Base-by-base conservation (phyloP, 2,888 invertebrate species). In the Leptopilina syphax region DNA sequence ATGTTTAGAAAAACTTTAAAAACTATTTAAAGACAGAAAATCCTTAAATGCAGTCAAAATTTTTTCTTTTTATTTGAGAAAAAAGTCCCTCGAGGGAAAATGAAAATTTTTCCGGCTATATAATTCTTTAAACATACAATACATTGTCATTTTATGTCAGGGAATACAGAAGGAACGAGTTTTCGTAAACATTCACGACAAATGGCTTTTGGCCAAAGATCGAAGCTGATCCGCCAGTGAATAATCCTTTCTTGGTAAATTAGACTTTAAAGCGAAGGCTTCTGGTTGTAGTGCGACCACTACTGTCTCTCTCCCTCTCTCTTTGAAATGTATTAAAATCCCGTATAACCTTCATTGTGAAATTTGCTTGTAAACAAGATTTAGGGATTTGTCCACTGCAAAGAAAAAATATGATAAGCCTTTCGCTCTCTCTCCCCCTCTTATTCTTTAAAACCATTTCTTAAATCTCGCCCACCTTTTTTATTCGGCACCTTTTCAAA, bases 281-380 rank as follows among this genome's bases (percentile, higher is more conserved):
- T 87, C 86, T 83, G 86, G 84, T 79, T 83, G 84, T 50, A 12
- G 86, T 73, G 84, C 85, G 85, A 84, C 83, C 34, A 34, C 34
- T 34, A 3, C 82, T 77, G 9, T 47, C 47, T 47, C 47, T 9
- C 47, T 9, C 47, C 5, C 50, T 50, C 50, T 50, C 50, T 50
- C 50, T 50, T 57, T 78, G 84, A 87, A 83, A 88, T 86, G 86
- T 83, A 86, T 88, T 87, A 87, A 50, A 87, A 86, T 86, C 86
- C 87, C 85, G 83, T 85, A 85, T 84, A 85, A 81, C 82, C 83
- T 83, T 84, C 85, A 89, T 89, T 89, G 88, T 89, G 82, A 85
- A 88, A 86, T 90, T 87, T 87, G 87, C 89, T 87, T 89, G 89
- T 89, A 90, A 90, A 88, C 91, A 89, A 90, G 90, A 91, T 91